phyloP scores from a whole-genome alignment of 2,797 vertebrate species.

The Arnoldichthys spilopterus region DNA sequence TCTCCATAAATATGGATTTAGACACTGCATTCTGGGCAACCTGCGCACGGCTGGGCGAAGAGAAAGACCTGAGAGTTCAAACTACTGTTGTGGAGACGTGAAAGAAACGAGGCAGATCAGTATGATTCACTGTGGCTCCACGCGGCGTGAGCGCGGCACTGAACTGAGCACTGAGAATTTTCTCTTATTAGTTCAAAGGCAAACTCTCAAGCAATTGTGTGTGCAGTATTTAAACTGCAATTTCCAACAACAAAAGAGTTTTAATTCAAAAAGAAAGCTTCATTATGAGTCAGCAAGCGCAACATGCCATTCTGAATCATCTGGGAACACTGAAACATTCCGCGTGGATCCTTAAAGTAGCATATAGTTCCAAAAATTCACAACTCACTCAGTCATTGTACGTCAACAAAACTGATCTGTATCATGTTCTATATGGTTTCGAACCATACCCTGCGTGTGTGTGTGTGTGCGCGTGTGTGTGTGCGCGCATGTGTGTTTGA shows the following conservation, averaged over 20 bases:
- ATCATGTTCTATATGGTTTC: not conserved
- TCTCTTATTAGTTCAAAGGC: slow-evolving; percentile 12
- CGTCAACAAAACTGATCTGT: not conserved
- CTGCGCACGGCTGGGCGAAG: slow-evolving; percentile 62
- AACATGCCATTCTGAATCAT: slow-evolving; percentile 3
- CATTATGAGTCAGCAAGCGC: slow-evolving; percentile 12
- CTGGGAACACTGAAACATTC: slow-evolving; percentile 8
- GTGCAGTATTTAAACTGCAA: not conserved
- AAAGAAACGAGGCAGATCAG: not conserved
- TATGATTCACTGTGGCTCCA: not conserved
- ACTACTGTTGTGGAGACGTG: slow-evolving; percentile 6
- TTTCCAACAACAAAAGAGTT: not conserved
- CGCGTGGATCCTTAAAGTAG: slow-evolving; percentile 16
- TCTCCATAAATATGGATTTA: slow-evolving; percentile 64
- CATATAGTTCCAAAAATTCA: not conserved
- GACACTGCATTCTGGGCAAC: slow-evolving; percentile 69
- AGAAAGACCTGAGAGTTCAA: slow-evolving; percentile 38
- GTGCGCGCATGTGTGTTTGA: not conserved
- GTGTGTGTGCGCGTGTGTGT: not conserved
- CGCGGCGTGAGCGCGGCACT: not conserved
- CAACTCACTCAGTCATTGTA: slow-evolving; percentile 20
- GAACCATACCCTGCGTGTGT: not conserved
- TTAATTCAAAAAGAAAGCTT: slow-evolving; percentile 23
- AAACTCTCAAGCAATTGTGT: not conserved
- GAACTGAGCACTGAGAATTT: not conserved